Evolutionary conservation across 2,888 invertebrate species (phyloP).

Genomic region (Torymus aiolomorphi): DNA sequence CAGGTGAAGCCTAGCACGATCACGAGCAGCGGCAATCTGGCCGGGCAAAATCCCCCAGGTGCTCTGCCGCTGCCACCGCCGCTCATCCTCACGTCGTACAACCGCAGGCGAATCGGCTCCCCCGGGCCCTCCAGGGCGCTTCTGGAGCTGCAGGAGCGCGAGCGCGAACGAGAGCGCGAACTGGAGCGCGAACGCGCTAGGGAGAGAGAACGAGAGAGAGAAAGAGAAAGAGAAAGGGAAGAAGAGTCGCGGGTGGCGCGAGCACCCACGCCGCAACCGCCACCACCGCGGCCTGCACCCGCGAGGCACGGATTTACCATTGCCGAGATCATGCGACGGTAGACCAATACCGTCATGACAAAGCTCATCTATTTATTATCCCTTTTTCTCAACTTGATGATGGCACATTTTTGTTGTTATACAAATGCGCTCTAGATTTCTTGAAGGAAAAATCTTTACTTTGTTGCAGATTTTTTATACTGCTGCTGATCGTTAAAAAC

Average conservation of each 20-base stretch:
- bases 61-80: slow-evolving; percentile 71
- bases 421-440: slow-evolving; percentile 24
- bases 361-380: too few species aligned
- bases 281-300: slow-evolving; percentile 80
- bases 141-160: slow-evolving; percentile 72
- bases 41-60: slow-evolving; percentile 67
- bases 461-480: too few species aligned
- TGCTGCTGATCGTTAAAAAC: too few species aligned
- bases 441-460: not conserved
- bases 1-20: slow-evolving; percentile 72
- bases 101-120: slow-evolving; percentile 70
- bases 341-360: slow-evolving; percentile 65
- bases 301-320: slow-evolving; percentile 91
- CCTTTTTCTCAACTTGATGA: too few species aligned
- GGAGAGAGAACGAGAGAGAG: slow-evolving; percentile 63
- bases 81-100: slow-evolving; percentile 71
- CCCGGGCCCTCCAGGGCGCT: slow-evolving; percentile 73
- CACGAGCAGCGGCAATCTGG: slow-evolving; percentile 70
- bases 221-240: slow-evolving; percentile 70
- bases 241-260: slow-evolving; percentile 65
- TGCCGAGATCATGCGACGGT: slow-evolving; percentile 93
- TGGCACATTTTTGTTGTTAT: not conserved
- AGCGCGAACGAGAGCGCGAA: slow-evolving; percentile 66
- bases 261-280: slow-evolving; percentile 72
- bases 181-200: slow-evolving; percentile 61